These are phyloP conservation scores for Drosophila eugracilis DNA, from an alignment of 1,140 invertebrate genomes.

Conservation along the genomic window DNA sequence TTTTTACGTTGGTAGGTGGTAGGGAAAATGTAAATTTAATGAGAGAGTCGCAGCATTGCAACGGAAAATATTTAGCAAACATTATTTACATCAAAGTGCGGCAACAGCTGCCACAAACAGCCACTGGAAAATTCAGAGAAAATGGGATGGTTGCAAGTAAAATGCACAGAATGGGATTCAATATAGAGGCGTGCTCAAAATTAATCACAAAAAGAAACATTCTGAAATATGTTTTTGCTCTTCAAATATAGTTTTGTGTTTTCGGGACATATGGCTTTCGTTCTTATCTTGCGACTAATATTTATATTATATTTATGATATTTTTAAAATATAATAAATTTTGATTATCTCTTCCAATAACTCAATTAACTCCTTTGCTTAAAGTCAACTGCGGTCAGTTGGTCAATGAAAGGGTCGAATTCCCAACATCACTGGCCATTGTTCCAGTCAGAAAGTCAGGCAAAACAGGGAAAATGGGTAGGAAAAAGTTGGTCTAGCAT, in stretches of 20 bases:
- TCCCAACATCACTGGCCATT: constrained; percentile 68
- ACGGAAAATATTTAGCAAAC: constrained; percentile 66
- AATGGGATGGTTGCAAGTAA: constrained; percentile 23
- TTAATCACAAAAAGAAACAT: constrained; percentile 53
- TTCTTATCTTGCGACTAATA: no score
- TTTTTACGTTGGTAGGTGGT: constrained; percentile 38
- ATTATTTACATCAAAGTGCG: constrained; percentile 76
- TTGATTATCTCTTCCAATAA: neutral
- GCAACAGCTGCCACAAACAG: constrained; percentile 60
- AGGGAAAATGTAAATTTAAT: constrained; percentile 80
- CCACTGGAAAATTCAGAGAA: constrained; percentile 1
- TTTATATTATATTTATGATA: no score
- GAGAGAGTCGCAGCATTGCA: constrained; percentile 59
- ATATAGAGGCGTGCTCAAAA: constrained; percentile 26
- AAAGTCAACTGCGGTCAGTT: constrained; percentile 74
- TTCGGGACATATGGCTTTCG: no score
- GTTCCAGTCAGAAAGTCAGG: constrained; percentile 30
- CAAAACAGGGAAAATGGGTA: neutral
- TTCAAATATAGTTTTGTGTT: no score
- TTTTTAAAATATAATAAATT: no score
- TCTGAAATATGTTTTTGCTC: constrained; percentile 1
- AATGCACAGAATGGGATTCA: constrained; percentile 24
- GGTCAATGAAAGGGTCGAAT: constrained; percentile 78
- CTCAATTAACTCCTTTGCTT: constrained; percentile 54
- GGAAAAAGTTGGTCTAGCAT: constrained; percentile 54